These are phyloP conservation scores for Athetis lepigone DNA, from an alignment of 2,888 invertebrate species.

Conservation along the genomic window DNA sequence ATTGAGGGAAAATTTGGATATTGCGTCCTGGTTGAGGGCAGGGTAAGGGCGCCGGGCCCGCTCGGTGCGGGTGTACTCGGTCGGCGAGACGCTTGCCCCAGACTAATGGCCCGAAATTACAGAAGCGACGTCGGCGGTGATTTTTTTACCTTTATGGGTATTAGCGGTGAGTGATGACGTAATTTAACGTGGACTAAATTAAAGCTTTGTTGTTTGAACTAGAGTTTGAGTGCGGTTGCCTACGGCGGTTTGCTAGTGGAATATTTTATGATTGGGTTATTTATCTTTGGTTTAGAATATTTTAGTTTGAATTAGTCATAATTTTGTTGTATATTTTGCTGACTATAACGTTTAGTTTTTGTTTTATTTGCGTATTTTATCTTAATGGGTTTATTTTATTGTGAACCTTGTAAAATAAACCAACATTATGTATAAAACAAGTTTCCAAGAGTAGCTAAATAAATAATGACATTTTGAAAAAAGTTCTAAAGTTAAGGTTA, in stretches of 20 bases:
- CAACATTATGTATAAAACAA: too few species aligned
- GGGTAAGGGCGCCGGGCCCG: constrained; percentile 64
- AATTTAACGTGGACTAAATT: constrained; percentile 34
- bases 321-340: neutral
- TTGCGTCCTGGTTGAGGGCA: constrained; percentile 59
- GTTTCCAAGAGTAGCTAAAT: neutral
- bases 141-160: constrained; percentile 44
- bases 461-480: neutral
- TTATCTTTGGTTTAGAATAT: neutral
- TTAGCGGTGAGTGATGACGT: constrained; percentile 37
- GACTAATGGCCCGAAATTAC: constrained; percentile 41
- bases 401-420: too few species aligned
- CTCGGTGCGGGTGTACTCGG: constrained; percentile 67
- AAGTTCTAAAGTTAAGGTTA: too few species aligned
- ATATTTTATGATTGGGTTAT: neutral
- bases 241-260: too few species aligned
- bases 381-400: neutral
- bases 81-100: constrained; percentile 61
- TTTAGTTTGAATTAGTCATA: neutral
- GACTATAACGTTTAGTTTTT: neutral
- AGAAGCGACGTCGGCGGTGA: constrained; percentile 43
- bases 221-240: neutral
- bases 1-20: constrained; percentile 35
- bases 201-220: constrained; percentile 27
- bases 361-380: neutral